A percentile compares a stretch with the other conserved stretches of the same genome.
phyloP scores from a whole-genome alignment of 2,113 vertebrate genomes.

The Pseudorectes ferrugineus region DNA sequence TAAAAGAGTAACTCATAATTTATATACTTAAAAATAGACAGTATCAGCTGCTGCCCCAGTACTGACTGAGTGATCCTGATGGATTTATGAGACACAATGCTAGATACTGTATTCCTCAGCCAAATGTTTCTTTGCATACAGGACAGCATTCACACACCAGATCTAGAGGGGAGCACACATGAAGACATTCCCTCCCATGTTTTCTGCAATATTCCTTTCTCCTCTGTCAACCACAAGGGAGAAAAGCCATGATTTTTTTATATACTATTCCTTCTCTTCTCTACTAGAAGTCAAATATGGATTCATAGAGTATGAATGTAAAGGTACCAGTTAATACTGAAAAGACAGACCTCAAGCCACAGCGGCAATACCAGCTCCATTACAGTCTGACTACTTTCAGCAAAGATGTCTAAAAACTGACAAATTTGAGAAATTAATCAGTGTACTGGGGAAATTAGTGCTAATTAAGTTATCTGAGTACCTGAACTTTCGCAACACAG shows the following conservation, averaged over 20 bases:
- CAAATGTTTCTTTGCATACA: neutral
- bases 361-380: neutral
- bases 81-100: neutral
- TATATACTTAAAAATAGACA: neutral
- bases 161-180: neutral
- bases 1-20: neutral
- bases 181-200: neutral
- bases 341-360: neutral
- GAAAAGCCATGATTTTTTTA: neutral
- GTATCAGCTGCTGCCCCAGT: neutral
- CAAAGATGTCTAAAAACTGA: conserved; percentile 3
- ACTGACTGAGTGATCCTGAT: neutral
- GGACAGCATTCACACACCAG: neutral
- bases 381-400: neutral
- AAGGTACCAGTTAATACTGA: neutral
- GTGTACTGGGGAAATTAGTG: neutral
- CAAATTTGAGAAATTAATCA: neutral
- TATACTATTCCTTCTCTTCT: neutral
- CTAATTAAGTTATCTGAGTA: conserved; percentile 58
- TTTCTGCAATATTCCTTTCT: neutral
- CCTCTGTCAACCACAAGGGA: neutral
- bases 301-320: neutral
- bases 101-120: neutral
- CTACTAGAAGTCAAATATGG: neutral
- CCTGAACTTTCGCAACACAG: conserved; percentile 47